Percentiles rank a stretch among this genome's conserved stretches.
phyloP scores from a whole-genome alignment of 1,140 invertebrate species.

The Brachionus rubens region DNA sequence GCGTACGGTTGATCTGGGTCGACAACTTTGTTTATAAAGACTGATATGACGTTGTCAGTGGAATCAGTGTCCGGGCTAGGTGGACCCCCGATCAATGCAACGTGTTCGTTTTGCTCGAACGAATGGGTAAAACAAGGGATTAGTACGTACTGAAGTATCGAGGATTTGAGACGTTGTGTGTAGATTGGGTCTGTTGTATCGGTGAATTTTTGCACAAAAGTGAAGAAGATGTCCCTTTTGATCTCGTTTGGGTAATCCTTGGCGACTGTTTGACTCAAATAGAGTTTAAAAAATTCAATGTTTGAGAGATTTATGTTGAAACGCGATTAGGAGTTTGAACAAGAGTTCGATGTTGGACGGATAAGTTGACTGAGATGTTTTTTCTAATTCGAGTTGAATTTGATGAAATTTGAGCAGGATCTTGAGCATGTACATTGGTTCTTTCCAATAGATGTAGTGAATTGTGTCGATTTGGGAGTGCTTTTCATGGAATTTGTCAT shows the following conservation, averaged over 20 bases:
- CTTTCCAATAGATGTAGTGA: constrained; percentile 36
- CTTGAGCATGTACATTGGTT: constrained; percentile 39
- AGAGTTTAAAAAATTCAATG: constrained; percentile 38
- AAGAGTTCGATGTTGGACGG: constrained; percentile 1
- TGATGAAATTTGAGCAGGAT: constrained; percentile 27
- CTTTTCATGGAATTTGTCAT: constrained; percentile 35
- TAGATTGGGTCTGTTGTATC: not conserved
- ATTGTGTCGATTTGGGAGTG: constrained; percentile 11
- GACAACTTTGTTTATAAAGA: constrained; percentile 83
- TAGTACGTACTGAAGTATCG: constrained; percentile 82
- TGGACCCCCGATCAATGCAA: constrained; percentile 70
- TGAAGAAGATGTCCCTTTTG: constrained; percentile 90
- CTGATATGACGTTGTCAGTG: constrained; percentile 84
- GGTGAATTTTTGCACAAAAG: constrained; percentile 73
- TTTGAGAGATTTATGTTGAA: constrained; percentile 34
- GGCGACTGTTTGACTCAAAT: not conserved
- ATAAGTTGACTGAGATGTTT: not conserved
- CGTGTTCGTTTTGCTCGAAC: constrained; percentile 85
- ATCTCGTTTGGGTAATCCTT: constrained; percentile 87
- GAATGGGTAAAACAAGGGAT: constrained; percentile 89
- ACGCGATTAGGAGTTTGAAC: constrained; percentile 24
- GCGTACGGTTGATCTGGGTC: constrained; percentile 84
- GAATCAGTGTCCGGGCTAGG: constrained; percentile 79
- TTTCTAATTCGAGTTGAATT: not conserved
- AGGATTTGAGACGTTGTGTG: not conserved